Conservation (phyloP, 2,888 invertebrate genomes). For the Cylindroiulus punctatus region DNA sequence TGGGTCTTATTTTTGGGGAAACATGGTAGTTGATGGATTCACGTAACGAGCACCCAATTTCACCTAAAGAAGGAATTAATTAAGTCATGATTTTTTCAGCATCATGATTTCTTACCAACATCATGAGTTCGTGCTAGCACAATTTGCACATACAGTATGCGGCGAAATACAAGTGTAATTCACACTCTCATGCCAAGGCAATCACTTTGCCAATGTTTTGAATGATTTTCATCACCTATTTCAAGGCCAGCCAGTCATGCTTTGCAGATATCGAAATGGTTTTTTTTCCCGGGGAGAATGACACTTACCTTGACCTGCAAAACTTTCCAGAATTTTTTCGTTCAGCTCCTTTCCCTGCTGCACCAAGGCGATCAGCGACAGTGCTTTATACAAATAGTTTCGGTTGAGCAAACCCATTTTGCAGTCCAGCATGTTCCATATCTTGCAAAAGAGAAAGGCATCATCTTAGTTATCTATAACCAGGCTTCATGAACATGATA, state of each 20-base stretch:
- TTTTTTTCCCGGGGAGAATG: too few species aligned
- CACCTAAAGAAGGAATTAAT: too few species aligned
- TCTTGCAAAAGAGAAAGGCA: constrained; percentile 61
- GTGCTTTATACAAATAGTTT: constrained; percentile 66
- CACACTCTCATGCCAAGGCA: not conserved
- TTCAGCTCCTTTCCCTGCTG: constrained; percentile 67
- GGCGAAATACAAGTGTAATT: too few species aligned
- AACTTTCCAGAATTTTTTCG: constrained; percentile 57
- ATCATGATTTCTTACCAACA: too few species aligned
- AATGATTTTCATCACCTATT: not conserved
- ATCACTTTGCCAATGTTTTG: not conserved
- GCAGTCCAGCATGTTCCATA: constrained; percentile 66
- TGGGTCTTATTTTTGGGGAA: too few species aligned
- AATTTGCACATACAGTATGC: too few species aligned
- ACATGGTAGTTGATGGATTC: too few species aligned
- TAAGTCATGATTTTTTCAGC: too few species aligned
- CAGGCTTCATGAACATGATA: not conserved
- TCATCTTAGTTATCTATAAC: not conserved
- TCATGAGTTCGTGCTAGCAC: too few species aligned
- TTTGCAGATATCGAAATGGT: not conserved
- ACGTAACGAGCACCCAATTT: too few species aligned
- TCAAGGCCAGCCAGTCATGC: not conserved
- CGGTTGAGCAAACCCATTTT: constrained; percentile 64
- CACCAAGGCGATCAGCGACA: constrained; percentile 66
- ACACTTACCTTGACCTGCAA: constrained; percentile 56